Evolutionary conservation across 2,888 invertebrate genomes (phyloP).

Genomic region (Pristionchus entomophagus): DNA sequence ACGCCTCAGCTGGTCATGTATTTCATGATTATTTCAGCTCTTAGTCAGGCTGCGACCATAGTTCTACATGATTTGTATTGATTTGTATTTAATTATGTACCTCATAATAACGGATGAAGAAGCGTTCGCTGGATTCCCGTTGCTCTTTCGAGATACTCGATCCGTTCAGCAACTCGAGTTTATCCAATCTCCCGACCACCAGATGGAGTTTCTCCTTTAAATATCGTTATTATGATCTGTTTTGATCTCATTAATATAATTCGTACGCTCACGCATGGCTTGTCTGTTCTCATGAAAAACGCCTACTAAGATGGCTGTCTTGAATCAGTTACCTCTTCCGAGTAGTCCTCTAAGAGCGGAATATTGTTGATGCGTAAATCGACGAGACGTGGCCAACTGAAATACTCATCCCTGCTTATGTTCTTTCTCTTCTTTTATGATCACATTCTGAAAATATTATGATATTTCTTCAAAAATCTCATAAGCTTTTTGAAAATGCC

Average conservation of each 20-base stretch:
- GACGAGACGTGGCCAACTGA: conserved; percentile 87
- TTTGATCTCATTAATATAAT: background rate
- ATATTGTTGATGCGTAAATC: conserved; percentile 88
- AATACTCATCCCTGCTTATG: too few relatives aligned
- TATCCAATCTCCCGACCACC: conserved; percentile 63
- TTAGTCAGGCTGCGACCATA: too few relatives aligned
- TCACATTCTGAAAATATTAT: too few relatives aligned
- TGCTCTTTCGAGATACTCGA: conserved; percentile 74
- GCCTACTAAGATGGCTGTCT: too few relatives aligned
- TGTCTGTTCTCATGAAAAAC: too few relatives aligned
- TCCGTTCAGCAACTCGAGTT: conserved; percentile 76
- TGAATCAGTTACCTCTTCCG: conserved; percentile 52
- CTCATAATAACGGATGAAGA: conserved; percentile 77
- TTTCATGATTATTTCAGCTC: background rate
- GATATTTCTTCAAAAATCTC: too few relatives aligned
- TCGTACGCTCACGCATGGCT: too few relatives aligned
- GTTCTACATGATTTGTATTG: background rate
- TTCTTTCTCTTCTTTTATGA: too few relatives aligned
- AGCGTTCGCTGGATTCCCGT: conserved; percentile 77
- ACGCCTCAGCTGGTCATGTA: too few relatives aligned
- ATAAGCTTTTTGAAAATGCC: too few relatives aligned
- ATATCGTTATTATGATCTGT: background rate
- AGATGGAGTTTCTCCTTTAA: conserved; percentile 62
- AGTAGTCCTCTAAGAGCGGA: conserved; percentile 78
- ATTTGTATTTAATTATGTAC: background rate